Evolutionary conservation across 2,888 invertebrate species (phyloP).

Genomic region (Drosophila anomalipes): DNA sequence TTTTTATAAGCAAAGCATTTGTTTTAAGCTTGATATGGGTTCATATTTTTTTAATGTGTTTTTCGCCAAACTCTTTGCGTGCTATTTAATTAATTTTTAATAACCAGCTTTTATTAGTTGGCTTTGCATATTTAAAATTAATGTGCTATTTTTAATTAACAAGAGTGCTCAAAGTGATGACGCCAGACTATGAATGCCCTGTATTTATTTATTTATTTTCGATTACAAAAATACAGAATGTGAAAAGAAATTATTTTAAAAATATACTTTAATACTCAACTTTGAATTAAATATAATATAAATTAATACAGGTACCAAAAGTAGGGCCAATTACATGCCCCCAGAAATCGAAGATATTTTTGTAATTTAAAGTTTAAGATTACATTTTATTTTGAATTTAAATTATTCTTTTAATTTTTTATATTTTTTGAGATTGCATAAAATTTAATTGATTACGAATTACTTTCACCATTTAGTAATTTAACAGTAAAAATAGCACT

Average conservation of each 20-base stretch:
- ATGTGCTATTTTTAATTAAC: background rate
- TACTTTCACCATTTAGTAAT: no score
- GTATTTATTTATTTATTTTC: background rate
- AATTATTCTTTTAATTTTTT: background rate
- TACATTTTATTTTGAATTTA: background rate
- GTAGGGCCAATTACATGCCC: background rate
- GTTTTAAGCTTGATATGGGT: background rate
- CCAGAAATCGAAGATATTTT: no score
- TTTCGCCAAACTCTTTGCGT: background rate
- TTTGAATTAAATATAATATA: background rate
- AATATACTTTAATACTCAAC: background rate
- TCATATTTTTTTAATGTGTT: background rate
- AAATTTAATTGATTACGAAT: no score
- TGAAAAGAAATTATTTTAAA: background rate
- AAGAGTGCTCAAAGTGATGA: background rate
- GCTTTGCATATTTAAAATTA: background rate
- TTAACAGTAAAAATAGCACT: no score
- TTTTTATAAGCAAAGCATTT: background rate
- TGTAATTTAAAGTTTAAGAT: background rate
- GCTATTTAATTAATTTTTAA: background rate
- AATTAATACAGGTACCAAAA: background rate
- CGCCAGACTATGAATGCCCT: background rate
- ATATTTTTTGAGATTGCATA: background rate
- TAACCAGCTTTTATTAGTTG: background rate
- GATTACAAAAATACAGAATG: background rate